phyloP scores from a whole-genome alignment of 2,888 invertebrate genomes.

The Phytoseiulus persimilis region DNA sequence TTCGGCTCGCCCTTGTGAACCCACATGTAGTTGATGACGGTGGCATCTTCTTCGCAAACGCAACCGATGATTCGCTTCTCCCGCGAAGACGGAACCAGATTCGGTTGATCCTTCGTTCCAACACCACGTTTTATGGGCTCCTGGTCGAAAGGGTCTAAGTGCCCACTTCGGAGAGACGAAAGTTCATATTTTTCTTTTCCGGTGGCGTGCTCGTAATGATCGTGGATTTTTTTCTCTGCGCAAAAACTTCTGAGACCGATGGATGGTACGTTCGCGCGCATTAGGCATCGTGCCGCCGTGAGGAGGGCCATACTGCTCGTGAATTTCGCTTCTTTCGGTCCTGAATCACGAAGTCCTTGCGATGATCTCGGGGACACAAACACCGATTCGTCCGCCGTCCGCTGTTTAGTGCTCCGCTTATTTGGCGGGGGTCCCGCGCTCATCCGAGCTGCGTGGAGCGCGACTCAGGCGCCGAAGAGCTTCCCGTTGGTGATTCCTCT shows the following conservation, averaged over 20 bases:
- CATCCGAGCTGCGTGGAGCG: neutral
- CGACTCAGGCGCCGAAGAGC: too few relatives aligned
- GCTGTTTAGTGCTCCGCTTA: neutral
- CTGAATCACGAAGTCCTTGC: constrained; percentile 30
- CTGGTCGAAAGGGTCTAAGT: constrained; percentile 63
- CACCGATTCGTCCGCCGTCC: constrained; percentile 17
- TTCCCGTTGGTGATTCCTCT: too few relatives aligned
- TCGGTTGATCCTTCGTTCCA: constrained; percentile 76
- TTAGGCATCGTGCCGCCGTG: neutral
- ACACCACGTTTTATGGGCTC: constrained; percentile 68
- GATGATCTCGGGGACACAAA: constrained; percentile 34
- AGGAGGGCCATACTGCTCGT: neutral
- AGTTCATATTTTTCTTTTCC: constrained; percentile 84
- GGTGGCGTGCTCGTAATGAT: constrained; percentile 83
- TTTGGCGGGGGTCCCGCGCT: neutral
- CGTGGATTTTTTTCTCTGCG: constrained; percentile 57
- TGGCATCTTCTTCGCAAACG: constrained; percentile 88
- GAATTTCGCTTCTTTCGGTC: constrained; percentile 18
- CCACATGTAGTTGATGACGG: constrained; percentile 88
- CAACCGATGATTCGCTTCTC: constrained; percentile 86
- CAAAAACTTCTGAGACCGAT: constrained; percentile 39
- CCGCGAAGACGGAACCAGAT: constrained; percentile 78
- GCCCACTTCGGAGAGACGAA: constrained; percentile 72
- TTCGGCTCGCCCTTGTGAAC: constrained; percentile 77
- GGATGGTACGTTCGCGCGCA: neutral